Evolutionary conservation across 2,888 invertebrate genomes (phyloP), one percentile per base, ranked within the genome.

Genomic region (Cyclophora albipunctata): DNA sequence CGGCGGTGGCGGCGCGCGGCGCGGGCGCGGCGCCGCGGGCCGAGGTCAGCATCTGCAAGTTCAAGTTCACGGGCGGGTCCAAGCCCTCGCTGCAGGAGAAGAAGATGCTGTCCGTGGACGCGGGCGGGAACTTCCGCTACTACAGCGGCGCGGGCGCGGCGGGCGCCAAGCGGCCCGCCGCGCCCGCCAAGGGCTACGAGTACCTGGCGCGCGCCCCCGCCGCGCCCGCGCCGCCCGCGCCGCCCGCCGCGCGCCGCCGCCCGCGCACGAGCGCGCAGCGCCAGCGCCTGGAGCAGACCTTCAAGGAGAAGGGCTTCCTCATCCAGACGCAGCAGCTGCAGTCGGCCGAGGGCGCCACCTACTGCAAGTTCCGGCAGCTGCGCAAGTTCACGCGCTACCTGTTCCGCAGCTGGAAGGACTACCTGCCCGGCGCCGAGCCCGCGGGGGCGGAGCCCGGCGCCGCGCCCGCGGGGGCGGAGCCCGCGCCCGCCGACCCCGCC

Each of bases 281-380:
- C 34, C 96, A 96, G 68, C 96, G 96, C 71, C 83, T 97, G 4
- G 97, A 97, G 77, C 95, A 96, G 75, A 96, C 96, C 0, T 97
- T 97, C 73, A 95, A 96, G 67, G 97, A 97, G 71, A 96, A 96
- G 69, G 97, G 97, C 0, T 97, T 97, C 74, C 85, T 97, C 46
- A 97, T 97, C 50, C 97, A 97, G 74, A 97, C 97, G 0, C 97
- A 97, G 74, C 97, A 97, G 73, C 82, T 97, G 47, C 96, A 97
- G 71, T 96, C 96, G 0, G 96, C 97, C 0, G 97, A 97, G 72
- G 97, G 97, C 0, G 96, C 97, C 0, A 97, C 97, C 0, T 97
- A 97, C 69, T 97, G 97, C 78, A 97, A 97, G 77, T 97, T 97
- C 73, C 84, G 97, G 45, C 97, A 97, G 72, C 84, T 97, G 34